Base-by-base conservation (phyloP, 2,888 invertebrate species). In the Clepsis dumicolana region DNA sequence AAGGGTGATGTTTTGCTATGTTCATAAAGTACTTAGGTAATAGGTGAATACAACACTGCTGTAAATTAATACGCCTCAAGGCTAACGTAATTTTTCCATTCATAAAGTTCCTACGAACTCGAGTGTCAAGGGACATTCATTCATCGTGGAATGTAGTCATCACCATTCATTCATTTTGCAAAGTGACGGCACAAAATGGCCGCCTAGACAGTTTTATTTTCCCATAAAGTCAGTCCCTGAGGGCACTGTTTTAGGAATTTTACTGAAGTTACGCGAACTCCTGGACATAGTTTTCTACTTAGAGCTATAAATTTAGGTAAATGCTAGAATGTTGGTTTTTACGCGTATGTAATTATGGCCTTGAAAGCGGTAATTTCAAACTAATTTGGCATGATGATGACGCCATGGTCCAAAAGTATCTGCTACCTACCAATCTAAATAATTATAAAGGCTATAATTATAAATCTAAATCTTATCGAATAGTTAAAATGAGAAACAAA, bases 171-270 rank as follows among this genome's bases (percentile, higher is more conserved):
- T 62, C 48, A 66, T 66, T 62, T 52, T 25, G 35, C 44, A 54
- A 66, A 56, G 32, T 56, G 32, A 56, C 14, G 35, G 7, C 14
- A 56, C 29, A 56, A 56, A 56, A 32, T 56, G 14, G 8, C 29
- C 14, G 56, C 56, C 7, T 18, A 32, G 18, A 29, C 29, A 54
- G 5, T 52, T 25, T 25, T 52, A 52, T 21, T 25, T 21, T 35
- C 7, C 56, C 48, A 35, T 65, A 61, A 56, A 56, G 1, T 14
- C 12, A 4, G 32, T 62, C 66, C 54, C 66, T 21, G 5, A 12
- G 61, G 66, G 25, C 53, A 62, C 14, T 25, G 35, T 62, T 62
- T 66, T 61, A 25, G 14, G 61, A 66, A 66, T 66, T 62, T 56
- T 32, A 21, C 48, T 54, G 35, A 65, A 35, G 48, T 50, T 62